These are phyloP conservation scores for Hedychridium roseum DNA, from an alignment of 2,888 invertebrate genomes.

Conservation along the genomic window DNA sequence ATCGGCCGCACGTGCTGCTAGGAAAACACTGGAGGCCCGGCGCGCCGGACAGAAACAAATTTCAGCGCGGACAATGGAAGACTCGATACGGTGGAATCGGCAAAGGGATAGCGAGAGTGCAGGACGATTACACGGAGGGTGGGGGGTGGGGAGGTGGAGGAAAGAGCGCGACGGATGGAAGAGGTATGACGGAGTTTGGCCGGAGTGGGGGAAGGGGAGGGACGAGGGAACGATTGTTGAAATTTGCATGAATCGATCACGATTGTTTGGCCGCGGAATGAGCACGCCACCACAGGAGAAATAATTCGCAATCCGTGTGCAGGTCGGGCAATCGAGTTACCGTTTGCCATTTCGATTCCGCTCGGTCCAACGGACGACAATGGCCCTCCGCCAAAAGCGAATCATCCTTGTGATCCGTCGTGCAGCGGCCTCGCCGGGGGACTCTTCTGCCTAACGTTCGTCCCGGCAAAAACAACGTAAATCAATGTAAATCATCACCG, in stretches of 20 bases:
- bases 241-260: constrained; percentile 62
- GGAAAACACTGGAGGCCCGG: constrained; percentile 36
- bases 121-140: constrained; percentile 32
- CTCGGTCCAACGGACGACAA: constrained; percentile 59
- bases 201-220: constrained; percentile 13
- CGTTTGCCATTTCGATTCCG: constrained; percentile 61
- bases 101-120: constrained; percentile 39
- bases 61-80: constrained; percentile 51
- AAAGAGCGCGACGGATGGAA: constrained; percentile 14
- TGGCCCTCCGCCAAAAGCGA: constrained; percentile 53
- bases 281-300: constrained; percentile 50
- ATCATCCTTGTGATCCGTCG: constrained; percentile 55
- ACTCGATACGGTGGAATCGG: constrained; percentile 48
- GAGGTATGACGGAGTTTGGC: constrained; percentile 21
- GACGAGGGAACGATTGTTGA: constrained; percentile 51
- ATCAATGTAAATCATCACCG: no score
- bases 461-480: no score
- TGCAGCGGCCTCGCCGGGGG: constrained; percentile 35
- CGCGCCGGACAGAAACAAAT: constrained; percentile 38
- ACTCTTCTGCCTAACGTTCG: no score
- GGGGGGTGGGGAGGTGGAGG: constrained; percentile 30
- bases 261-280: constrained; percentile 57
- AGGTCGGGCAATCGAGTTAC: constrained; percentile 59
- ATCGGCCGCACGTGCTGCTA: constrained; percentile 23
- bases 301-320: constrained; percentile 59